Evolutionary conservation across 2,113 vertebrate species (phyloP), one percentile per base, ranked within the genome.

Genomic region (Hippocampus abdominalis): DNA sequence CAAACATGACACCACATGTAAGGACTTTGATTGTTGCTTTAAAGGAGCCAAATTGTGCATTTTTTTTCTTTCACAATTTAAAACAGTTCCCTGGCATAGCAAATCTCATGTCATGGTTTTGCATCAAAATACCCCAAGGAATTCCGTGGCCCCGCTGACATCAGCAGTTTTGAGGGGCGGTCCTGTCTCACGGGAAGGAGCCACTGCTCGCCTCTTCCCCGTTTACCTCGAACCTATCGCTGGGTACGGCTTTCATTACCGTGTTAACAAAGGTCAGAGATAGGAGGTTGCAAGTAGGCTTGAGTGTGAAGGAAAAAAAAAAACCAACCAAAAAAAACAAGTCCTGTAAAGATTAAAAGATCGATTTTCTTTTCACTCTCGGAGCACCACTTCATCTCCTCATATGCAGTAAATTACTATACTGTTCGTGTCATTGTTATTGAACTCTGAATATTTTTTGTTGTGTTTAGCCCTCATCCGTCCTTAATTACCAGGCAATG

Each of bases 401-500:
- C 4, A 27, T 59, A 59, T 51, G n/a, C 2, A 56, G 10, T 25
- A 11, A 23, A 27, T 57, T 57, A 13, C 54, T 59, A 2, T 10
- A 23, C n/a, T 15, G 8, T 57, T 57, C 13, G 15, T 57, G 27
- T 60, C 15, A 29, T 21, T 49, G 53, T 56, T 60, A 70, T 74
- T 20, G 60, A 56, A 44, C 21, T 46, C 44, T 7, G 40, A 46
- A 46, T 64, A 48, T 32, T 32, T 57, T 32, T 36, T 36, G 8
- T 60, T 60, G 27, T 18, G 2, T 32, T 16, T 15, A 2, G 71
- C 59, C 76, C 78, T 81, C 63, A 77, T 71, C 64, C 64, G 78
- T 73, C 54, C 64, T 59, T 27, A 76, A 66, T 72, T 67, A 64
- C 32, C 56, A 73, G 49, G 44, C 44, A 72, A 81, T 72, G 68